These are phyloP conservation scores for Eupithecia subumbrata DNA, from an alignment of 2,888 invertebrate species.

Conservation along the genomic window DNA sequence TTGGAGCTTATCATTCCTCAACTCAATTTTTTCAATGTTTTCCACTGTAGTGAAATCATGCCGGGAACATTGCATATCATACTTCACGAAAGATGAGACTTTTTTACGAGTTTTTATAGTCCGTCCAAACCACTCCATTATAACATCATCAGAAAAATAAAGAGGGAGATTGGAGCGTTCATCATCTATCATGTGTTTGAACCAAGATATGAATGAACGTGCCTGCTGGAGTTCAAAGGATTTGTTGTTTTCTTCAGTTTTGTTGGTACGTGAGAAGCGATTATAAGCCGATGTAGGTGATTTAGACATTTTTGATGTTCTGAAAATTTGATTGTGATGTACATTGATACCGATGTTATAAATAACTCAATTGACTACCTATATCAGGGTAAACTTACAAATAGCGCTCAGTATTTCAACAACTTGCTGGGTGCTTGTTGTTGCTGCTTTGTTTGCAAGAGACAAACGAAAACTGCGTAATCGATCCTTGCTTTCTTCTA, in stretches of 20 bases:
- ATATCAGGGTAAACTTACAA: conserved; percentile 56
- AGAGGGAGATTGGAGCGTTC: conserved; percentile 75
- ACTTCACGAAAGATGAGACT: conserved; percentile 82
- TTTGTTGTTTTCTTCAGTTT: conserved; percentile 59
- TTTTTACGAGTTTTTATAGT: conserved; percentile 84
- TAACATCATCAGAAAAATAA: conserved; percentile 79
- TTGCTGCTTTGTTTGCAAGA: conserved; percentile 67
- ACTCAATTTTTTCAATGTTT: conserved; percentile 68
- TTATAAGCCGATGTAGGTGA: conserved; percentile 56
- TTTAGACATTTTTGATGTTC: conserved; percentile 62
- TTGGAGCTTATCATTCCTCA: conserved; percentile 56
- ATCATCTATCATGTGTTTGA: conserved; percentile 78
- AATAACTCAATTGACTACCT: background rate
- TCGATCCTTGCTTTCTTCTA: conserved; percentile 72
- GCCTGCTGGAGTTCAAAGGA: conserved; percentile 64
- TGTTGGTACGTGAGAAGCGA: conserved; percentile 48
- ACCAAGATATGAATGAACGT: conserved; percentile 75
- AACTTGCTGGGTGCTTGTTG: conserved; percentile 63
- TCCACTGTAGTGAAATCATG: conserved; percentile 79
- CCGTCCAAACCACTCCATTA: conserved; percentile 87
- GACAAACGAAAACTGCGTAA: conserved; percentile 62
- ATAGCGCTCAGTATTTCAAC: conserved; percentile 69
- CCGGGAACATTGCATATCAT: conserved; percentile 79
- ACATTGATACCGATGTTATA: background rate
- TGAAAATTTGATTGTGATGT: conserved; percentile 35